Conservation (phyloP, 2,113 vertebrate genomes). For the Pituophis catenifer region DNA sequence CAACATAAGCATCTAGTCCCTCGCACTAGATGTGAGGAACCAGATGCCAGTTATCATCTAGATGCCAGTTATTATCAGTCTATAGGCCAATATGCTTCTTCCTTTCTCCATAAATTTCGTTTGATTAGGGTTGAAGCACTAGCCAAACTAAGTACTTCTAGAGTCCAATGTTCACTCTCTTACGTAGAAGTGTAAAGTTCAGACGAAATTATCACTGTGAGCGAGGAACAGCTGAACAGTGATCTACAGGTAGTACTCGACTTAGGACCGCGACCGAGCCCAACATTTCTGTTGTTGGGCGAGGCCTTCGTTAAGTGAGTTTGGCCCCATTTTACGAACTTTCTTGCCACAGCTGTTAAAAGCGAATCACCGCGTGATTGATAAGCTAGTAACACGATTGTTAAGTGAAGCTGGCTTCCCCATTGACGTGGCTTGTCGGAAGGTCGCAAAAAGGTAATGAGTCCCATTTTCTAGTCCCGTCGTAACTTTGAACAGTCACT, state of each 20-base stretch:
- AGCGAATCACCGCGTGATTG: not conserved
- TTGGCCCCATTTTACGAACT: not conserved
- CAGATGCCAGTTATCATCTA: conserved; percentile 15
- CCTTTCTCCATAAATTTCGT: conserved; percentile 12
- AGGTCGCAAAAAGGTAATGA: not conserved
- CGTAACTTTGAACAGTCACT: not conserved
- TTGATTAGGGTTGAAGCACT: not conserved
- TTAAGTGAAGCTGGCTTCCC: too few species aligned
- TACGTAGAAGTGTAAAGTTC: not conserved
- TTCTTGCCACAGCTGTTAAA: not conserved
- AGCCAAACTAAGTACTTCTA: not conserved
- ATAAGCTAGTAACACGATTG: too few species aligned
- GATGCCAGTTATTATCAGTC: conserved; percentile 12
- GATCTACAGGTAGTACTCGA: not conserved
- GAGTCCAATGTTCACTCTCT: not conserved
- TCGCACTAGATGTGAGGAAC: not conserved
- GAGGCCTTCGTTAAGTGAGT: not conserved
- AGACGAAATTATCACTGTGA: not conserved
- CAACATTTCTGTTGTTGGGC: not conserved
- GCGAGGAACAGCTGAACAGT: not conserved
- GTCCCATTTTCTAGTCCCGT: not conserved
- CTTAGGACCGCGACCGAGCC: not conserved
- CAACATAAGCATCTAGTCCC: conserved; percentile 49
- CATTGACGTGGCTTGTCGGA: not conserved
- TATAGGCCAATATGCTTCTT: not conserved